Base-by-base conservation (phyloP, 2,113 vertebrate species). In the Illadopsis cleaveri region DNA sequence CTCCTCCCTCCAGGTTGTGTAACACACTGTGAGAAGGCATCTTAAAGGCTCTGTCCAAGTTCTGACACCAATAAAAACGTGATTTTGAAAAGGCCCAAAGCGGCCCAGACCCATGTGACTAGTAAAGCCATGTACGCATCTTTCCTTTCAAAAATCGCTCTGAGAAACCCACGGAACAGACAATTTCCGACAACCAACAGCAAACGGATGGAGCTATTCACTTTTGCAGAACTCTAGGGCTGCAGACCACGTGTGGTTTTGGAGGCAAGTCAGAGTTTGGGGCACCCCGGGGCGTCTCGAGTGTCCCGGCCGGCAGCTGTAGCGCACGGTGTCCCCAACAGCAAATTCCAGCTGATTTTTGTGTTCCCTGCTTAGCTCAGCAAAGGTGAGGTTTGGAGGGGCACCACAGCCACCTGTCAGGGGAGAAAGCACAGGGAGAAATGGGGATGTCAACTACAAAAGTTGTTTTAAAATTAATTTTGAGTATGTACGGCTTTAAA, bases 161-260 rank as follows among this genome's bases (percentile, higher is more conserved):
- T 82, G 35, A 48, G 82, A 89, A 94, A 92, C 93, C 94, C 93
- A 35, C 60, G 28, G 50, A 81, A 12, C 0, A 81, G 44, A 89
- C 60, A 38, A 15, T 30, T 91, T 81, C 51, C 77, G 48, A 60
- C 33, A 56, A 95, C 35, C 72, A 83, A 93, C 51, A 93, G 68
- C 86, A 86, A 96, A 95, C 0, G 5, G 88, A 97, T 79, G 35
- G 91, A 96, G 95, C 86, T 97, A 97, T 97, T 96, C 96, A 97
- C 96, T 97, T 97, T 95, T 80, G 23, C 96, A 96, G 70, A 96
- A 96, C 65, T 30, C 89, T 93, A 54, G 77, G 8, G 70, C 95
- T 95, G 92, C 94, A 89, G 96, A 96, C 96, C 96, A 97, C 94
- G 81, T 84, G 65, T 53, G 66, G 86, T 95, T 97, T 68, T 27